Evolutionary conservation across 1,140 invertebrate species (phyloP).

Genomic region (Lutraria rhynchaena): DNA sequence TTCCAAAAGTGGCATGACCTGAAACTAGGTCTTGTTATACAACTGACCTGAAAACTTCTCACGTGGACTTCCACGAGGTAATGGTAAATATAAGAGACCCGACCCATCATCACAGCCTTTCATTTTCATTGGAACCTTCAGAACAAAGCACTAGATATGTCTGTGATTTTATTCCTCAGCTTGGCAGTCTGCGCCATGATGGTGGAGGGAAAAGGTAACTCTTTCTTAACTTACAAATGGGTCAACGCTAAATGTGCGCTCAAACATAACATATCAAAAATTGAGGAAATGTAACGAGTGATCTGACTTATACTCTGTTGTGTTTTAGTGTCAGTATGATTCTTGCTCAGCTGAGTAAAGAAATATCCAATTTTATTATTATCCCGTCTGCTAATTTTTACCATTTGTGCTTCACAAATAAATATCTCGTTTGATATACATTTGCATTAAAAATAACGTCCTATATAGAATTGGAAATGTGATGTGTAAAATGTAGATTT

Average conservation of each 20-base stretch:
- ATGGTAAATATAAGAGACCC: not conserved
- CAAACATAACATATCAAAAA: not conserved
- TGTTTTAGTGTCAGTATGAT: not conserved
- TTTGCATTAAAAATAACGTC: no score
- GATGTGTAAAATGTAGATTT: no score
- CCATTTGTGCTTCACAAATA: not conserved
- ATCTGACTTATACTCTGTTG: not conserved
- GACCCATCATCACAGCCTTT: not conserved
- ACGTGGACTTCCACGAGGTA: constrained; percentile 10
- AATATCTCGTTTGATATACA: no score
- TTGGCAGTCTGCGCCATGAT: not conserved
- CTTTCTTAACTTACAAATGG: not conserved
- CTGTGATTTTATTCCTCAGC: not conserved
- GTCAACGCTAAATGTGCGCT: not conserved
- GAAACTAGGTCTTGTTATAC: constrained; percentile 3
- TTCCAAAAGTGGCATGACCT: not conserved
- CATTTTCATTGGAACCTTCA: no score
- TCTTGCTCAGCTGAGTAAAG: not conserved
- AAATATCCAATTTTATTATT: not conserved
- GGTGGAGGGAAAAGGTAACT: not conserved
- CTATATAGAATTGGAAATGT: no score
- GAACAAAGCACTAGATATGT: constrained; percentile 1
- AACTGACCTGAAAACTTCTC: not conserved
- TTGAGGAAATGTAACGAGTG: not conserved
- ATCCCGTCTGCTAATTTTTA: not conserved